A percentile compares a stretch with the other conserved stretches of the same genome.
Evolutionary conservation across 2,797 vertebrate genomes (phyloP).

Genomic region (Numenius phaeopus): DNA sequence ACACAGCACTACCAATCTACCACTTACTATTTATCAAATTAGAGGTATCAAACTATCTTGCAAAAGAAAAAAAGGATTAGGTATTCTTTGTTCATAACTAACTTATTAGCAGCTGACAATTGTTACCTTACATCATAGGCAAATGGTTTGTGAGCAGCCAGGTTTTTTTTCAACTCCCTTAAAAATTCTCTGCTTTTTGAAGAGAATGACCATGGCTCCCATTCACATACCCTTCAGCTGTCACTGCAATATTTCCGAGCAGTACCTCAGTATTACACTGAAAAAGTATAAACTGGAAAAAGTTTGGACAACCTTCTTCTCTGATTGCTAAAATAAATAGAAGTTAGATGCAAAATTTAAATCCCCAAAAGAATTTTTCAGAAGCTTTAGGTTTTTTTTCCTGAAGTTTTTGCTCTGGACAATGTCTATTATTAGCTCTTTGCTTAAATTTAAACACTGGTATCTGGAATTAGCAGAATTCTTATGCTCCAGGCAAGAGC

Average conservation of each 20-base stretch:
- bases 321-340: background rate
- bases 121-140: background rate
- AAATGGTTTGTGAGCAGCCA: background rate
- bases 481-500: background rate
- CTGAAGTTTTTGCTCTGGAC: background rate
- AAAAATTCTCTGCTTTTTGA: background rate
- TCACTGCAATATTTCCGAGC: background rate
- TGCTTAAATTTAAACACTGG: background rate
- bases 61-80: background rate
- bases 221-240: background rate
- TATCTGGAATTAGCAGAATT: background rate
- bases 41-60: background rate
- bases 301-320: background rate
- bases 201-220: background rate
- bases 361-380: background rate
- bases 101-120: background rate
- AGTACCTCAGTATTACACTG: background rate
- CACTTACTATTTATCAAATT: background rate
- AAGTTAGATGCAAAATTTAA: background rate
- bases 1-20: background rate
- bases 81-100: background rate
- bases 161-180: background rate
- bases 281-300: background rate
- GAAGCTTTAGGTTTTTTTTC: background rate
- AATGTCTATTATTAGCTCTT: background rate